Conservation (phyloP, 2,888 invertebrate genomes). For the Scrobipalpa costella region DNA sequence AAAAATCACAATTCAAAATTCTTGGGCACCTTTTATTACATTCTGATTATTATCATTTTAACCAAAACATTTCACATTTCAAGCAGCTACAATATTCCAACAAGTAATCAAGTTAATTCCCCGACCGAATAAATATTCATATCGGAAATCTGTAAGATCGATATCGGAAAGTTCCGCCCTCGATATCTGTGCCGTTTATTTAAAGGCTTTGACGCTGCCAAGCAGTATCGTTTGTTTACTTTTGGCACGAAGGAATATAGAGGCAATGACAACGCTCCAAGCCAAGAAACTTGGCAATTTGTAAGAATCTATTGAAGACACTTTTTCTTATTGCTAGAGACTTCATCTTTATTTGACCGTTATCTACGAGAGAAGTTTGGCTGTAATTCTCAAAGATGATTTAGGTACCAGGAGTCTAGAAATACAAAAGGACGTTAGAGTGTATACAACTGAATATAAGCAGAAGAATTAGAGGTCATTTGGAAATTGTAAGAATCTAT, state of each 20-base stretch:
- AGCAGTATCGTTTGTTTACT: constrained; percentile 27
- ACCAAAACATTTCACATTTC: not conserved
- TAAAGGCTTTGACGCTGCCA: constrained; percentile 26
- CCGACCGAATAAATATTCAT: constrained; percentile 42
- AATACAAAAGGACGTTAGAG: too few relatives aligned
- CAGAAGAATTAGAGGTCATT: too few relatives aligned
- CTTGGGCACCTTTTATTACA: too few relatives aligned
- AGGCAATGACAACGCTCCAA: constrained; percentile 22
- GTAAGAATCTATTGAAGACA: constrained; percentile 12
- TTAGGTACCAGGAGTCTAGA: not conserved
- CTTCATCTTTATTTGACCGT: constrained; percentile 10
- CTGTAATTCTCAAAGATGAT: not conserved
- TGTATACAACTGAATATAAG: too few relatives aligned
- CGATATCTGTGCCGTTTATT: constrained; percentile 24
- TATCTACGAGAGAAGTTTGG: constrained; percentile 7
- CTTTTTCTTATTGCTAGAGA: not conserved
- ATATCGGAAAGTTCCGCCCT: constrained; percentile 34
- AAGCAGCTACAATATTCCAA: not conserved
- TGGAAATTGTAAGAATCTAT: constrained; percentile 5
- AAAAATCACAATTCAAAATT: too few relatives aligned
- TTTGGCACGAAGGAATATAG: constrained; percentile 23
- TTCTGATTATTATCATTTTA: too few relatives aligned
- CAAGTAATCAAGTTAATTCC: constrained; percentile 40
- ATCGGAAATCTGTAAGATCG: constrained; percentile 35
- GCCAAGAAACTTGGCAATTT: constrained; percentile 27